A percentile compares a stretch with the other conserved stretches of the same genome.
Conservation (phyloP, 2,888 invertebrate species). For the Glaucopsyche alexis region DNA sequence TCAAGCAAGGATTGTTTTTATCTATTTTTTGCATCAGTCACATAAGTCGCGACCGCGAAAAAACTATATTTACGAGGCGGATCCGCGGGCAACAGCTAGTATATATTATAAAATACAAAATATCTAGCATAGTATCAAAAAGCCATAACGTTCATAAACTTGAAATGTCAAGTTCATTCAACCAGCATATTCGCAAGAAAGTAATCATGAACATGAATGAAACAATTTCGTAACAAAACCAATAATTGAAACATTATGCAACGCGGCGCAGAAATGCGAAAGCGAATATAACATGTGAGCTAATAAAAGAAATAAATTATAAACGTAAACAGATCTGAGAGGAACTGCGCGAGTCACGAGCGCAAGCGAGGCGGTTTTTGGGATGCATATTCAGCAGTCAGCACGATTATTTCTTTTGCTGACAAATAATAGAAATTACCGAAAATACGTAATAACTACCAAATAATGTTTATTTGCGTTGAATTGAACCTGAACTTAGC, state of each 20-base stretch:
- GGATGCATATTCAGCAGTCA: background rate
- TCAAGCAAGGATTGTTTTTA: too few species aligned
- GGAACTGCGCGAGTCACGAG: slow-evolving; percentile 22
- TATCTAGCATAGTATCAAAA: too few species aligned
- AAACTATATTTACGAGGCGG: too few species aligned
- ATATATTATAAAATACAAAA: too few species aligned
- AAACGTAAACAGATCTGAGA: slow-evolving; percentile 26
- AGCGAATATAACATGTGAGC: slow-evolving; percentile 25
- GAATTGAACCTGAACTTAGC: too few species aligned
- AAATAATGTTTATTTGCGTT: too few species aligned
- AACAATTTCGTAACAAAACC: slow-evolving; percentile 22
- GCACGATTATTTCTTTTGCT: background rate
- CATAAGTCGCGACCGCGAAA: too few species aligned
- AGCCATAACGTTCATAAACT: background rate
- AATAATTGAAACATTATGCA: slow-evolving; percentile 20
- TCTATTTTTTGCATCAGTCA: too few species aligned
- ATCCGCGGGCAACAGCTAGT: too few species aligned
- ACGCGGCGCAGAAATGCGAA: slow-evolving; percentile 22
- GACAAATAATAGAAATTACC: too few species aligned
- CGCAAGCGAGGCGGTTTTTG: background rate
- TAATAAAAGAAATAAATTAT: slow-evolving; percentile 27
- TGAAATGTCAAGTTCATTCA: slow-evolving; percentile 11
- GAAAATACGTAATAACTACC: too few species aligned
- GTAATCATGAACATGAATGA: slow-evolving; percentile 14
- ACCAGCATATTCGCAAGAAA: background rate